Evolutionary conservation across 2,888 invertebrate genomes (phyloP).

Genomic region (Hirtodrosophila alboralis): DNA sequence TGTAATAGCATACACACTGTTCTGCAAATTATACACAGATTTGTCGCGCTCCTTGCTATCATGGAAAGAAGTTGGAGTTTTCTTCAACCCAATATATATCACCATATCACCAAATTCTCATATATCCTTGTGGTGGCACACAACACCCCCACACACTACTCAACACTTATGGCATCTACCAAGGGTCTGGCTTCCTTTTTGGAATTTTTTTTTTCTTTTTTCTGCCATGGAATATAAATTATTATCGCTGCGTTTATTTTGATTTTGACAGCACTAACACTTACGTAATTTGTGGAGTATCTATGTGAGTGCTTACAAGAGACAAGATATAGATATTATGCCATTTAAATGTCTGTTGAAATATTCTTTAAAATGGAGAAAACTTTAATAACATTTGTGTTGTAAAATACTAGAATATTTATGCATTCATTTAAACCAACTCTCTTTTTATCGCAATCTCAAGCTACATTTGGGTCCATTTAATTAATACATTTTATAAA

Average conservation of each 20-base stretch:
- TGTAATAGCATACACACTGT: neutral
- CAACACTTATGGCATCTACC: slow-evolving; percentile 6
- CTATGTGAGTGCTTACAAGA: slow-evolving; percentile 1
- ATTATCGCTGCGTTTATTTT: slow-evolving; percentile 73
- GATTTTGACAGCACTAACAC: slow-evolving; percentile 71
- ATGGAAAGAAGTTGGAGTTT: slow-evolving; percentile 2
- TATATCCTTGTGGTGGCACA: slow-evolving; percentile 24
- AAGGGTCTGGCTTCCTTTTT: slow-evolving; percentile 33
- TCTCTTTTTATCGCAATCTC: slow-evolving; percentile 22
- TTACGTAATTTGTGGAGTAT: slow-evolving; percentile 29
- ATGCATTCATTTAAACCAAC: neutral
- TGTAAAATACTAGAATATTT: neutral
- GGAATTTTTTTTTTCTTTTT: slow-evolving; percentile 34
- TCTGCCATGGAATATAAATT: slow-evolving; percentile 57
- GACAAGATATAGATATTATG: slow-evolving; percentile 17
- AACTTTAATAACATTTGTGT: slow-evolving; percentile 2
- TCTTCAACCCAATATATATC: slow-evolving; percentile 25
- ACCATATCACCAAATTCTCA: slow-evolving; percentile 58
- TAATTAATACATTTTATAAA: slow-evolving; percentile 76
- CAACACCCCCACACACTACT: neutral
- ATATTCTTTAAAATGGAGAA: slow-evolving; percentile 12
- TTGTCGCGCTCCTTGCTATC: slow-evolving; percentile 63
- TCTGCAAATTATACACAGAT: slow-evolving; percentile 57
- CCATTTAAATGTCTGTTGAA: slow-evolving; percentile 29
- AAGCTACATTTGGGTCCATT: slow-evolving; percentile 44